Base-by-base conservation (phyloP, 2,797 vertebrate genomes). In the Salmo trutta region DNA sequence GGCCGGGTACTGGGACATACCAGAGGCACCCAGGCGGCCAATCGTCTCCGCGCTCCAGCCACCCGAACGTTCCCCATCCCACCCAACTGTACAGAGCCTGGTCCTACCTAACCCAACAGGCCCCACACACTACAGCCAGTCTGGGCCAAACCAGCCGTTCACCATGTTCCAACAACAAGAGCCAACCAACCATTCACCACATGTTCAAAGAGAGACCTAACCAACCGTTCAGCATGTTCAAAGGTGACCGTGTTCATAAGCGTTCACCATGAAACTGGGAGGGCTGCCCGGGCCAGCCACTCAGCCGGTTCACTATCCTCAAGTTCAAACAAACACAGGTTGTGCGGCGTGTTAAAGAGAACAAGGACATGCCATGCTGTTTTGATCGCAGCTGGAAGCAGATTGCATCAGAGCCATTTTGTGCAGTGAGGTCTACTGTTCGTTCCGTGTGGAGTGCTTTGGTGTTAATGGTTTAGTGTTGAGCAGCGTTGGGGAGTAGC, bases 1-100 rank as follows among this genome's bases (percentile, higher is more conserved):
- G 41, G 8, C 41, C 0, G 10, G 86, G 91, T 87, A 93, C 92
- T 92, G 91, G 91, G 92, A 88, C 90, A 87, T 89, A 83, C 75
- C 91, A 92, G 90, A 93, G 92, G 78, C 59, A 90, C 31, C 86
- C 87, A 92, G 85, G 91, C 90, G 92, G 84, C 89, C 88, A 72
- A 81, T 75, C 81, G 76, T 87, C 86, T 78, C 73, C 5, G 33
- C 66, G n/a, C 75, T 73, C 27, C 66, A 80, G 70, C 76, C 75
- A 84, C 41, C 78, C 78, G 78, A 82, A 80, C 66, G 8, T 47
- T 82, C 82, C 81, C 82, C 82, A 84, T 86, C 90, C 91, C 85
- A 90, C 90, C 91, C 91, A 12, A 47, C 10, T 12, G 41, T 12
- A 47, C 41, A 47, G 41, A 47, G 41, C 41, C 10, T 8, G 41